Evolutionary conservation across 2,113 vertebrate species (phyloP).

Genomic region (Aspidoscelis tigris): DNA sequence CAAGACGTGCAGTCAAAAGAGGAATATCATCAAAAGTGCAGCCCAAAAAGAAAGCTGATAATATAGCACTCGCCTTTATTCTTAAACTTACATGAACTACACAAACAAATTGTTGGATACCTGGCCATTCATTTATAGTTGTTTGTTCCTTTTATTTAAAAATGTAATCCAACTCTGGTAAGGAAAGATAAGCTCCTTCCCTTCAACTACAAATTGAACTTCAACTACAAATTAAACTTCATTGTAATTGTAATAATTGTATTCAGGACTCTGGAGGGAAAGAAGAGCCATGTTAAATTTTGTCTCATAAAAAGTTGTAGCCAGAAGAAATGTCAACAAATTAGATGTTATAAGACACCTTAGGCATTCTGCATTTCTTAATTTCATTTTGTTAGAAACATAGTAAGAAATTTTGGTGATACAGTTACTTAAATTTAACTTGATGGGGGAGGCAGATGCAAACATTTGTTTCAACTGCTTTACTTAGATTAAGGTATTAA

Average conservation of each 20-base stretch:
- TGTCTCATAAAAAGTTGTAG: conserved; percentile 43
- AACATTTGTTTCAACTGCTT: conserved; percentile 18
- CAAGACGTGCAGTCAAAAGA: conserved; percentile 29
- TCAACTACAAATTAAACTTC: conserved; percentile 57
- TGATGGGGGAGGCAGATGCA: neutral
- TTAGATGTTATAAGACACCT: neutral
- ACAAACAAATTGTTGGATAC: conserved; percentile 51
- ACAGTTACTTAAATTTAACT: neutral
- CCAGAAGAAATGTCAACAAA: neutral
- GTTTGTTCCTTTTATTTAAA: conserved; percentile 54
- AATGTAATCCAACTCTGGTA: conserved; percentile 57
- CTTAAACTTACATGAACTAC: conserved; percentile 31
- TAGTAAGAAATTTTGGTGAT: neutral
- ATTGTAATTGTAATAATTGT: conserved; percentile 50
- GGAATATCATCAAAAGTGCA: conserved; percentile 3
- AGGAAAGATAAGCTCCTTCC: conserved; percentile 60
- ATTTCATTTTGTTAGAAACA: neutral
- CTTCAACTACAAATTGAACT: conserved; percentile 48
- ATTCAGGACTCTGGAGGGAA: conserved; percentile 49
- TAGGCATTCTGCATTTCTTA: neutral
- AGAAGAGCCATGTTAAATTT: conserved; percentile 27
- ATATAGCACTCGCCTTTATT: conserved; percentile 37
- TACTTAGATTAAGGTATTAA: neutral
- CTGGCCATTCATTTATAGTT: conserved; percentile 50
- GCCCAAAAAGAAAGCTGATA: conserved; percentile 25